A percentile compares a stretch with the other conserved stretches of the same genome.
phyloP scores from a whole-genome alignment of 2,888 invertebrate genomes.

The Chouioia cunea region DNA sequence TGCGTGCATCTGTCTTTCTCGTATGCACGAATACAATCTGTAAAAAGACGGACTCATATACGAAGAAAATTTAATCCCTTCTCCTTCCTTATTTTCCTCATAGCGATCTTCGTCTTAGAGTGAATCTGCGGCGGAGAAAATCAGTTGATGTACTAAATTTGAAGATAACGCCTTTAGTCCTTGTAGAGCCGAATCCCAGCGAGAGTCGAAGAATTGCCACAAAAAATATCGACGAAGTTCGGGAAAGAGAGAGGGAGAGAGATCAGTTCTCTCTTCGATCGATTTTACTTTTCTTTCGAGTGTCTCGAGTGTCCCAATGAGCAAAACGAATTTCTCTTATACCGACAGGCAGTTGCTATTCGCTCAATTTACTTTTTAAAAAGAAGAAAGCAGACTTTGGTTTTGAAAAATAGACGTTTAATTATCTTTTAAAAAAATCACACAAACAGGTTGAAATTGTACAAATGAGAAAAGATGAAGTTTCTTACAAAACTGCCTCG shows the following conservation, averaged over 20 bases:
- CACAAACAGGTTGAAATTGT: constrained; percentile 1
- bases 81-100: constrained; percentile 54
- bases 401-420: too few relatives aligned
- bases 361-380: too few relatives aligned
- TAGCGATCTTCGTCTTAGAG: constrained; percentile 44
- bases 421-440: too few relatives aligned
- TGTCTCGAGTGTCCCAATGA: too few relatives aligned
- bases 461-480: constrained; percentile 41
- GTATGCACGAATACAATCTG: constrained; percentile 12
- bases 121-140: constrained; percentile 43
- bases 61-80: constrained; percentile 57
- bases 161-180: constrained; percentile 64
- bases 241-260: constrained; percentile 64
- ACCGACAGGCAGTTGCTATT: too few relatives aligned
- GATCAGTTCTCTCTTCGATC: too few relatives aligned
- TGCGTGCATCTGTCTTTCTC: not conserved
- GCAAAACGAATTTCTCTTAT: too few relatives aligned
- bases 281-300: too few relatives aligned
- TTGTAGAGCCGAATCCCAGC: constrained; percentile 62
- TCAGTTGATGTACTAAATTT: constrained; percentile 64
- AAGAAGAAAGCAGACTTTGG: too few relatives aligned
- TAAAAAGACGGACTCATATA: constrained; percentile 40
- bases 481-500: not conserved
- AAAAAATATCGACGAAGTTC: constrained; percentile 57
- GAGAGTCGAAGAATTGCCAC: constrained; percentile 51